Conservation (phyloP, 2,797 vertebrate genomes). For the Hypotaenidia okinawae region DNA sequence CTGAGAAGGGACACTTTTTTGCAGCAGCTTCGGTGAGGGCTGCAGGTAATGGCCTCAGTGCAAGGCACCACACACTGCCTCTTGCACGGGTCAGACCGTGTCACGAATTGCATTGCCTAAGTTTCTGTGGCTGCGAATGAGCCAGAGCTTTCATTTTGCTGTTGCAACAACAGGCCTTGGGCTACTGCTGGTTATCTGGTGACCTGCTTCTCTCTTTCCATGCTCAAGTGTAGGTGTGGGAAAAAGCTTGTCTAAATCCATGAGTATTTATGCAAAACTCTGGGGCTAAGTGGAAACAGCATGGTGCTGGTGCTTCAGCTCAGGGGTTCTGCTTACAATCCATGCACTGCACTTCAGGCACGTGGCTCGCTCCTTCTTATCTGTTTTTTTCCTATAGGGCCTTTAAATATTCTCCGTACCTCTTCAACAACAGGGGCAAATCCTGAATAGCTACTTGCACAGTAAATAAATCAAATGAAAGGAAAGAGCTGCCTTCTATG, state of each 20-base stretch:
- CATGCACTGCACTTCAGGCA: background rate
- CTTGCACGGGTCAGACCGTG: background rate
- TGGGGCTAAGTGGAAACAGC: background rate
- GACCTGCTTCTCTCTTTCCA: background rate
- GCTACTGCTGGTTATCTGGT: background rate
- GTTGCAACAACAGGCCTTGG: conserved; percentile 13
- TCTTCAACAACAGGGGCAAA: background rate
- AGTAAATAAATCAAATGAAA: background rate
- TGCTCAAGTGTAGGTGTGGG: background rate
- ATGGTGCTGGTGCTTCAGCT: background rate
- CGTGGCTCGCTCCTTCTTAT: background rate
- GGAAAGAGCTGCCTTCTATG: background rate
- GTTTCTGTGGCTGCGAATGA: background rate
- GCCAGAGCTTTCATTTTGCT: conserved; percentile 36
- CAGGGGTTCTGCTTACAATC: background rate
- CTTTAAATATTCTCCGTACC: background rate
- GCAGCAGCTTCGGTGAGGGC: background rate
- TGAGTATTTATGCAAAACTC: background rate
- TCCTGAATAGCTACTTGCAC: background rate
- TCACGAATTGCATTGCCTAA: background rate
- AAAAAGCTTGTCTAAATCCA: background rate
- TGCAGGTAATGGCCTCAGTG: background rate
- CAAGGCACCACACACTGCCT: background rate
- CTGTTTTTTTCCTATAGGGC: background rate
- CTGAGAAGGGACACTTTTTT: background rate